Evolutionary conservation across 2,888 invertebrate genomes (phyloP), one percentile per base, ranked within the genome.

Genomic region (Campoplex capitator): DNA sequence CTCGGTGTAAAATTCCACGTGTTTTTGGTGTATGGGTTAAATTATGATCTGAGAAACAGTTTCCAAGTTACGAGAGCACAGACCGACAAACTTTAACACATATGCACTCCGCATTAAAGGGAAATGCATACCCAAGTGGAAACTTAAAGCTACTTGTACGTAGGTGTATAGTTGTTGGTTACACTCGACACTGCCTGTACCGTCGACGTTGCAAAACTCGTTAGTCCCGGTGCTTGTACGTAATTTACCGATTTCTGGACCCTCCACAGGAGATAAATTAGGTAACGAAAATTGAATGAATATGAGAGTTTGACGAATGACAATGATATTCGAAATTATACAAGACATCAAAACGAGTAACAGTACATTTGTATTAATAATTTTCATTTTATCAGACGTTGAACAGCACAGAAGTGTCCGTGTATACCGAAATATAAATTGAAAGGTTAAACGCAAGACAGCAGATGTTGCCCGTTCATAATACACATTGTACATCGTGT

Each of bases 31-130:
- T 42, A 51, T 51, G 23, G 18, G 51, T 51, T 71, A 51, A 71
- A 71, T 71, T 71, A 71, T 48, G 45, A 71, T 71, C 32, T 71
- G 71, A 71, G 51, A 28, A 71, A 71, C 51, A 71, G 48, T 71
- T 71, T 23, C 18, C 28, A 51, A 48, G 71, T 71, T 71, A 71
- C 48, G 71, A 71, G 71, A 32, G 71, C 32, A 71, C 71, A 51
- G 48, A 71, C 48, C 71, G 23, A 51, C 45, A 18, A 71, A 48
- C 70, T 70, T 45, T 70, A 45, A 42, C 71, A 51, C 71, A 71
- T 51, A 71, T 71, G 71, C 23, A 48, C 51, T 32, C 28, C 18
- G 23, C 23, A 51, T 71, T 71, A 71, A 71, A 51, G 48, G 32
- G 71, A 48, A 71, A 71, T 32, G 71, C 71, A 71, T 32, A 71